phyloP scores from a whole-genome alignment of 2,797 vertebrate genomes.

The Iguana delicatissima region DNA sequence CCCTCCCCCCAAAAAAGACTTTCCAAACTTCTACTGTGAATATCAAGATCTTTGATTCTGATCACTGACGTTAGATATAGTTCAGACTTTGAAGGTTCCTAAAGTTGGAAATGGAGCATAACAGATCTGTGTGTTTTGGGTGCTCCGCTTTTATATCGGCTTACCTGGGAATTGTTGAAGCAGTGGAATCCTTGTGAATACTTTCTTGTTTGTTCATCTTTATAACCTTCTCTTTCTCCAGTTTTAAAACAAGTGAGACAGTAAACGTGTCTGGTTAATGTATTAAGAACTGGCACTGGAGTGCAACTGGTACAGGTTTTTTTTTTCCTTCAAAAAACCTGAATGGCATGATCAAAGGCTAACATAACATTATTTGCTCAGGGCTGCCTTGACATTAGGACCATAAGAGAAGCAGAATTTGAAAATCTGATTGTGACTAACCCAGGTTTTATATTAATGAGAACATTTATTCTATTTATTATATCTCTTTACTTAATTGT shows the following conservation, averaged over 20 bases:
- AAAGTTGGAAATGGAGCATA: neutral
- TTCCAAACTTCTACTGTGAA: neutral
- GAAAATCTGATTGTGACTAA: neutral
- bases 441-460: neutral
- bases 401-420: neutral
- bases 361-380: neutral
- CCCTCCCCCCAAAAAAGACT: neutral
- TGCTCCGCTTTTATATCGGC: no score
- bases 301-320: neutral
- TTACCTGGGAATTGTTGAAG: neutral
- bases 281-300: neutral
- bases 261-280: neutral
- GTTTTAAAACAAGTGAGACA: neutral
- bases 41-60: neutral
- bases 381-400: constrained; percentile 16
- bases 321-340: neutral
- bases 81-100: neutral
- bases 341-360: constrained; percentile 5
- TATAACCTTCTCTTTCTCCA: neutral
- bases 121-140: neutral
- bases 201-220: neutral
- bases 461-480: rapidly evolving
- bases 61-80: rapidly evolving
- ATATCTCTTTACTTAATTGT: neutral
- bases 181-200: neutral